Conservation (phyloP, 2,888 invertebrate genomes). For the Erebia epiphron region DNA sequence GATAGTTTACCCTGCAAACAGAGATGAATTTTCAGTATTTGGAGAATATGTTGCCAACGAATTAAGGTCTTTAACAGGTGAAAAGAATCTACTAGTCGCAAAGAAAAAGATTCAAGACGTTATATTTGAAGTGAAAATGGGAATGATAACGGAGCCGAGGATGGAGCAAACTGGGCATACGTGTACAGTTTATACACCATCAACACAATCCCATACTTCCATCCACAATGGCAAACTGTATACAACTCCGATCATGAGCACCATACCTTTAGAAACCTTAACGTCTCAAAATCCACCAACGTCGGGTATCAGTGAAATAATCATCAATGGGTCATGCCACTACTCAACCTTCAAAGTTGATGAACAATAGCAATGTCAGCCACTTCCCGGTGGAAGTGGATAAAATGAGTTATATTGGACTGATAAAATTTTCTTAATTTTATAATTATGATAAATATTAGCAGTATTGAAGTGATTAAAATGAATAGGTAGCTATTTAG, state of each 20-base stretch:
- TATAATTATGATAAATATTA: not conserved
- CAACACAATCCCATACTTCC: constrained; percentile 51
- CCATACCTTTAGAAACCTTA: constrained; percentile 62
- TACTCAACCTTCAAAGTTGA: constrained; percentile 76
- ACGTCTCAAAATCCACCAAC: constrained; percentile 60
- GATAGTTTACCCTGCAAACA: constrained; percentile 48
- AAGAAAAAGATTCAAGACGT: constrained; percentile 85
- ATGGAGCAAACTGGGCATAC: constrained; percentile 51
- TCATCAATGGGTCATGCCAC: constrained; percentile 70
- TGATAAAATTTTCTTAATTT: not conserved
- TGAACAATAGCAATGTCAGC: constrained; percentile 69
- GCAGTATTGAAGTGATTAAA: not conserved
- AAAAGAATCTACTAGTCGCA: constrained; percentile 80
- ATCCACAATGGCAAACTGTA: constrained; percentile 64
- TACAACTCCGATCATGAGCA: constrained; percentile 59
- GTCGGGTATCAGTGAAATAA: constrained; percentile 70
- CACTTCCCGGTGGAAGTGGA: constrained; percentile 73
- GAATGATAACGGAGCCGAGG: constrained; percentile 70
- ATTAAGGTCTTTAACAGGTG: constrained; percentile 79
- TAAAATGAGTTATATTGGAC: constrained; percentile 51
- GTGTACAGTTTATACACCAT: constrained; percentile 58
- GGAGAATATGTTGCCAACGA: constrained; percentile 85
- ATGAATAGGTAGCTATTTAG: not conserved
- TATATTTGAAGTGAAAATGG: constrained; percentile 84
- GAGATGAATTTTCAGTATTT: constrained; percentile 83